phyloP scores from a whole-genome alignment of 1,140 invertebrate genomes.

The Drosophila subobscura region DNA sequence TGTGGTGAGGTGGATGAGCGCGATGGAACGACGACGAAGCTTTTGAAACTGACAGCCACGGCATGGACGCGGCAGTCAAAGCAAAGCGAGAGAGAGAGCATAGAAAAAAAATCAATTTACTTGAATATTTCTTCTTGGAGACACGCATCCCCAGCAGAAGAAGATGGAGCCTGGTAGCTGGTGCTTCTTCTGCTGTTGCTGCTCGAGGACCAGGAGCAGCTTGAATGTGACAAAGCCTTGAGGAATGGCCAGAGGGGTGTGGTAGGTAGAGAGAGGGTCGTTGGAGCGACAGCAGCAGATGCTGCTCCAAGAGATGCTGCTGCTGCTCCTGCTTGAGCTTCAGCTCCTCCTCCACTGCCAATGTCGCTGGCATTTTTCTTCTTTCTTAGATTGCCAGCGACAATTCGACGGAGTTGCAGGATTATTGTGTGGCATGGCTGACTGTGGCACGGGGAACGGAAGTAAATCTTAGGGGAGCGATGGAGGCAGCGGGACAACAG shows the following conservation, averaged over 20 bases:
- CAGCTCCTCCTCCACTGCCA: constrained; percentile 13
- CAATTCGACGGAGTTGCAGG: constrained; percentile 76
- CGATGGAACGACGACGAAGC: constrained; percentile 40
- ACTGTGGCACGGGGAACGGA: constrained; percentile 14
- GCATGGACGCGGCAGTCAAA: constrained; percentile 51
- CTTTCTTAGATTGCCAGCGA: constrained; percentile 75
- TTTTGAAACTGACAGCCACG: constrained; percentile 70
- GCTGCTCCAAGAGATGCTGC: constrained; percentile 35
- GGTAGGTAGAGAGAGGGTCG: constrained; percentile 3
- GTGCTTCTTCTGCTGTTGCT: too few relatives aligned
- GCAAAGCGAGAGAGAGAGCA: constrained; percentile 42
- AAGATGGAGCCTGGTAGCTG: too few relatives aligned
- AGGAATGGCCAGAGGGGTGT: constrained; percentile 16
- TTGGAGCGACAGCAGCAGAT: constrained; percentile 76
- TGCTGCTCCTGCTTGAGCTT: not conserved
- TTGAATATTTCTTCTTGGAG: constrained; percentile 68
- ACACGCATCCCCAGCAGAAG: constrained; percentile 42
- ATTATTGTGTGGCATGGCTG: constrained; percentile 66
- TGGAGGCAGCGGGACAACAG: constrained; percentile 19
- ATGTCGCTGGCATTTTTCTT: constrained; percentile 74
- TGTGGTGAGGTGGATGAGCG: constrained; percentile 8
- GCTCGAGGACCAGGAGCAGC: constrained; percentile 16
- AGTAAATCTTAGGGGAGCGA: constrained; percentile 25
- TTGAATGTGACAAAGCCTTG: constrained; percentile 74
- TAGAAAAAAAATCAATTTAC: constrained; percentile 77